Evolutionary conservation across 2,797 vertebrate species (phyloP).

Genomic region (Helostoma temminkii): DNA sequence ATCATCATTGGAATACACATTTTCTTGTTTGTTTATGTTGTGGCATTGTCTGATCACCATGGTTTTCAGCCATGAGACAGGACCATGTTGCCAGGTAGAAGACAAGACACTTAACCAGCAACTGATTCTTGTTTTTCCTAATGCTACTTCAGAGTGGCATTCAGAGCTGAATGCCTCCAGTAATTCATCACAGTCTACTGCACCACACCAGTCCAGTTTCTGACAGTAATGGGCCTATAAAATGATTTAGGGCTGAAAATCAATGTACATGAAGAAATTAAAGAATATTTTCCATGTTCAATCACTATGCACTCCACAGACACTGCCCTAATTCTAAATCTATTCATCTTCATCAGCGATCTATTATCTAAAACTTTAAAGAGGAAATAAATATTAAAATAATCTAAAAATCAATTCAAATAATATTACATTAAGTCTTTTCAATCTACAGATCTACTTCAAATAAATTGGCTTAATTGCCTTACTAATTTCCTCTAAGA

Average conservation of each 20-base stretch:
- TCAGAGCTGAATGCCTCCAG: not conserved
- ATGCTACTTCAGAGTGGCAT: not conserved
- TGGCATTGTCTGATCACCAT: no score
- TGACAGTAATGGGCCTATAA: not conserved
- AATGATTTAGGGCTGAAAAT: not conserved
- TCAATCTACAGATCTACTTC: not conserved
- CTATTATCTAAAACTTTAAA: not conserved
- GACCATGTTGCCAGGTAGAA: not conserved
- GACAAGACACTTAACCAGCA: not conserved
- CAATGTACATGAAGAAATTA: not conserved
- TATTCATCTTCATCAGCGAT: not conserved
- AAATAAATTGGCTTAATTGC: not conserved
- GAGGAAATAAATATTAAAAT: not conserved
- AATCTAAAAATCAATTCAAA: not conserved
- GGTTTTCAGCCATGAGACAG: no score
- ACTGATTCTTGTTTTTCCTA: no score
- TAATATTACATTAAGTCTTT: no score
- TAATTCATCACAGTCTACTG: not conserved
- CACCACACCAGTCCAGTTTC: not conserved
- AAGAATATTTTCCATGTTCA: no score
- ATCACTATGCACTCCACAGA: no score
- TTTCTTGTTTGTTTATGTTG: no score
- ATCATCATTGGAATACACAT: no score
- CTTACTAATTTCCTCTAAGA: constrained; percentile 7
- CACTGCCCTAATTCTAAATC: no score